Percentiles rank a stretch among this genome's conserved stretches.
Conservation (phyloP, 2,797 vertebrate species). For the Melanotaenia trifasciata region DNA sequence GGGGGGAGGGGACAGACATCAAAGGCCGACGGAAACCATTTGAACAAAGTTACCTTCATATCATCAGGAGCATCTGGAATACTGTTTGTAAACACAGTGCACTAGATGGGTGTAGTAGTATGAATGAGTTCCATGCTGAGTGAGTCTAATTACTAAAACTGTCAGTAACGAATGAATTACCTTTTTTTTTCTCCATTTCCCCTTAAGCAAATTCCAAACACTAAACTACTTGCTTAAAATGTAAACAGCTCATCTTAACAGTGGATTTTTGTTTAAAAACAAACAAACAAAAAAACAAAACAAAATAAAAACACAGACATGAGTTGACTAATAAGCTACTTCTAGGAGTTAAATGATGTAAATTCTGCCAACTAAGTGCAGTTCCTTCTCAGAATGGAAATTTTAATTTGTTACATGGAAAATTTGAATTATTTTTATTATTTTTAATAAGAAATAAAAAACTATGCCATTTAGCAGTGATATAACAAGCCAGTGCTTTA, state of each 20-base stretch:
- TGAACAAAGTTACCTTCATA: conserved; percentile 76
- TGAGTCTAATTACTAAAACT: conserved; percentile 26
- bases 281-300: neutral
- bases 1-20: conserved; percentile 71
- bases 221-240: neutral
- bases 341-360: neutral
- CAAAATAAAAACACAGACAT: too few relatives aligned
- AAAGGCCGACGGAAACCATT: conserved; percentile 78
- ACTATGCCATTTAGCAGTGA: neutral
- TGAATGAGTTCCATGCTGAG: conserved; percentile 27
- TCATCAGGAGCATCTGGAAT: conserved; percentile 31
- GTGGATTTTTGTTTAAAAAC: neutral
- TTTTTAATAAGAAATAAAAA: neutral
- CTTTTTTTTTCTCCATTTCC: conserved; percentile 45
- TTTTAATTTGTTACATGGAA: conserved; percentile 2
- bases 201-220: conserved; percentile 49
- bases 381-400: conserved; percentile 4
- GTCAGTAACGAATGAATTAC: conserved; percentile 38
- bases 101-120: conserved; percentile 28
- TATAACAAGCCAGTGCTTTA: too few relatives aligned
- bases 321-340: neutral
- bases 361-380: neutral
- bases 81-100: conserved; percentile 40
- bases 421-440: neutral
- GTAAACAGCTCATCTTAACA: neutral